These are phyloP conservation scores for Batillaria attramentaria DNA, from an alignment of 1,140 invertebrate genomes.

Conservation along the genomic window DNA sequence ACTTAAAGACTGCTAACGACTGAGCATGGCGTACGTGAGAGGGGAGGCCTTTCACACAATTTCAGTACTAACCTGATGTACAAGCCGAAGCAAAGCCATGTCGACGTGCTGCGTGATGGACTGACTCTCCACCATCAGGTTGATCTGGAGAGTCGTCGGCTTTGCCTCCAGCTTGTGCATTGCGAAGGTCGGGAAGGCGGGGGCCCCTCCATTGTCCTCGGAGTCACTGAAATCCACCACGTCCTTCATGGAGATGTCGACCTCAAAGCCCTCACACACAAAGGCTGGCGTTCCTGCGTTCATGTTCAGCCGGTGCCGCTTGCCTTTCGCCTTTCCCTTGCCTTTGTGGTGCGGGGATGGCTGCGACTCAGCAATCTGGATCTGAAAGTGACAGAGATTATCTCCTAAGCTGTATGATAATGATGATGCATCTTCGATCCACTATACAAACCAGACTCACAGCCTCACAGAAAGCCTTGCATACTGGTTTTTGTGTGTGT, in stretches of 20 bases:
- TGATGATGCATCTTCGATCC: too few relatives aligned
- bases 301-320: conserved; percentile 44
- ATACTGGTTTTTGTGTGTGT: background rate
- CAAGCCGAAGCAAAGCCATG: conserved; percentile 92
- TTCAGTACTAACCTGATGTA: conserved; percentile 88
- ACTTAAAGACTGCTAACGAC: too few relatives aligned
- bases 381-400: conserved; percentile 68
- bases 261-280: conserved; percentile 81
- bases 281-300: conserved; percentile 87
- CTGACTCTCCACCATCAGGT: conserved; percentile 64
- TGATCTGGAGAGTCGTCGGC: conserved; percentile 68
- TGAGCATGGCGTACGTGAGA: too few relatives aligned
- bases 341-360: conserved; percentile 35
- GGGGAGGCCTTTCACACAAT: too few relatives aligned
- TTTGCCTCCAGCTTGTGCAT: conserved; percentile 71
- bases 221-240: conserved; percentile 89
- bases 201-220: conserved; percentile 79
- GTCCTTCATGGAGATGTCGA: conserved; percentile 91
- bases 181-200: conserved; percentile 60
- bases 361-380: conserved; percentile 89
- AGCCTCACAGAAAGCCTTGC: too few relatives aligned
- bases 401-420: too few relatives aligned
- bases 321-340: conserved; percentile 58
- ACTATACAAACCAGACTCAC: too few relatives aligned
- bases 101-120: conserved; percentile 80